Percentiles rank a stretch among this genome's conserved stretches.
Conservation (phyloP, 2,113 vertebrate genomes). For the Brienomyrus longianalis region DNA sequence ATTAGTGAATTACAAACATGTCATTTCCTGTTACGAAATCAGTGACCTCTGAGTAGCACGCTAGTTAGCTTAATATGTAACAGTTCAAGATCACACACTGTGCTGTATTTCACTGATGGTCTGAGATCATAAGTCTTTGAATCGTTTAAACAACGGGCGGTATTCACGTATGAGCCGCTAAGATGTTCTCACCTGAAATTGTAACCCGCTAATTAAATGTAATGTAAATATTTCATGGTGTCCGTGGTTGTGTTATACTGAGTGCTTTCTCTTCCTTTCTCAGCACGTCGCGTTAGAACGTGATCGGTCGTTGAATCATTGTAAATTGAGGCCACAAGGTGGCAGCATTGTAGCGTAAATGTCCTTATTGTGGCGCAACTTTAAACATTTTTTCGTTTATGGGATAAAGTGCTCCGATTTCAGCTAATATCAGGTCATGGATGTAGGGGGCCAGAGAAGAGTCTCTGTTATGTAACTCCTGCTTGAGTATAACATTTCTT, state of each 20-base stretch:
- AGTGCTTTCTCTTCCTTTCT: background rate
- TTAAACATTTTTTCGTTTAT: background rate
- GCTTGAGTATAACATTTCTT: background rate
- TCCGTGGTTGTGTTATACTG: background rate
- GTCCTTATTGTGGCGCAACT: background rate
- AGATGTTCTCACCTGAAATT: background rate
- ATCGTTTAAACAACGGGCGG: background rate
- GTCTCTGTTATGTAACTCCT: background rate
- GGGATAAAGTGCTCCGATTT: background rate
- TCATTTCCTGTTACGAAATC: background rate
- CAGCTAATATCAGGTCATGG: background rate
- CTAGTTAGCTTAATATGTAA: background rate
- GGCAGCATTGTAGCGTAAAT: background rate
- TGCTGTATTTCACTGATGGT: background rate
- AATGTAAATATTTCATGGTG: background rate
- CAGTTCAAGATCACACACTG: background rate
- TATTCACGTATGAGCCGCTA: background rate
- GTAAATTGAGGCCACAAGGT: background rate
- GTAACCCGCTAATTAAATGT: background rate
- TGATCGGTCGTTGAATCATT: background rate
- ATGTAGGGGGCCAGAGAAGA: background rate
- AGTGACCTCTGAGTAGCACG: background rate
- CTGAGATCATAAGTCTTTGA: background rate
- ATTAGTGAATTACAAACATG: background rate
- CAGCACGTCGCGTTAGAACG: background rate